Evolutionary conservation across 1,140 invertebrate species (phyloP), one percentile per base, ranked within the genome.

Genomic region (Patella vulgata): DNA sequence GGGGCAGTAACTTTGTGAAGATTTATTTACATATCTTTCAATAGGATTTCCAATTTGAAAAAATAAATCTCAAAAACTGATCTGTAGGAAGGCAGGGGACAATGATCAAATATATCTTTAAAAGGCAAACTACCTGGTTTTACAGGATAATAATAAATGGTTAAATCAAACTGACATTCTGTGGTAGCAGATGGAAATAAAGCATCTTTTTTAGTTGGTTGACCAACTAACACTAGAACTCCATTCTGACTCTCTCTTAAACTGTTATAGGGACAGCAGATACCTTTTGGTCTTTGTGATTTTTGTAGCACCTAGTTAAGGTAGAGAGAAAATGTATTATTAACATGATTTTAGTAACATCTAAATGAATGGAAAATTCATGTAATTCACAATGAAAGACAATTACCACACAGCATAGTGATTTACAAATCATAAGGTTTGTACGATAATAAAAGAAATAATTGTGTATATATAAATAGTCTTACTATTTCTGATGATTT

Each of bases 221-320:
- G 66, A 28, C 74, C 78, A 31, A 73, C 58, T 17, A 78, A 53
- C 11, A 80, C 52, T 30, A 80, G 52, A 1, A 80, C 59, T 36
- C 74, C 76, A 53, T 65, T 50, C 5, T 59, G 44, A 44, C 43
- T 46, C 27, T 48, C 42, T 14, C 55, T 17, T 59, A 67, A 43
- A 40, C 31, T 25, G 6, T 56, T 54, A 3, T 66, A 67, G 23
- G 74, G 27, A 43, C 60, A 27, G 31, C 71, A 70, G 25, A 78
- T 56, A 54, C 78, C 78, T 59, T 77, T 77, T 4, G 78, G 76
- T 52, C 76, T 63, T 21, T 77, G 68, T 23, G 68, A 48, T 65
- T 73, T 75, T 14, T 73, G 68, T 31, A 80, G 63, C 50, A 59
- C 42, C 78, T 80, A 36, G 14, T 59, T 23, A 39, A 57, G 23